Base-by-base conservation (phyloP, 2,888 invertebrate genomes). In the Ceraclea dissimilis region DNA sequence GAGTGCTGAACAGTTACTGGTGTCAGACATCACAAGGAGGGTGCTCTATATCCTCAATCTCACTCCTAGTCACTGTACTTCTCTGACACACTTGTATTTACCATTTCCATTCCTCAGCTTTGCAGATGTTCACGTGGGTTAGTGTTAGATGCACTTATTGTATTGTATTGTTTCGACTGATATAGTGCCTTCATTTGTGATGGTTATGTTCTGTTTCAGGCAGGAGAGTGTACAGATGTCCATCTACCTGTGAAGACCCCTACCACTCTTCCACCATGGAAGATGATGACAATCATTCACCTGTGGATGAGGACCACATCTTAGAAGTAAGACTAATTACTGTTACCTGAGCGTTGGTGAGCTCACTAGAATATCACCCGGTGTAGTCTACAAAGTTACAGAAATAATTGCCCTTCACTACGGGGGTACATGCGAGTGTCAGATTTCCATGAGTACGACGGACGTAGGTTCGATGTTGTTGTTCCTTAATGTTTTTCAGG, bases 21-120 rank as follows among this genome's bases (percentile, higher is more conserved):
- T 97, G 34, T 90, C 95, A 0, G 96, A 96, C 71, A 86, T 93
- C 65, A 86, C 87, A 63, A 84, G 90, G 62, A 82, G 89, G 68
- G 88, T 88, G 22, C 74, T 96, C 51, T 96, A 93, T 70, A 86
- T 95, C 20, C 71, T 97, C 65, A 84, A 87, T 67, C 82, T 76
- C 33, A 64, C 66, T 2, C 70, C 70, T 1, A 76, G 86, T 57
- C 83, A 82, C 64, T 84, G 90, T 56, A 82, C 80, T 62, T 85
- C 83, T 58, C 81, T 95, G 55, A 86, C 93, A 0, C 93, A 95
- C 73, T 93, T 95, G 69, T 79, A 90, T 49, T 72, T 96, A 50
- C 90, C 91, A 1, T 89, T 89, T 64, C 90, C 94, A 0, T 88
- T 94, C 64, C 75, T 97, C 49, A 93, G 93, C 67, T 91, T 93